phyloP scores from a whole-genome alignment of 1,140 invertebrate genomes.

The Spodoptera litura region DNA sequence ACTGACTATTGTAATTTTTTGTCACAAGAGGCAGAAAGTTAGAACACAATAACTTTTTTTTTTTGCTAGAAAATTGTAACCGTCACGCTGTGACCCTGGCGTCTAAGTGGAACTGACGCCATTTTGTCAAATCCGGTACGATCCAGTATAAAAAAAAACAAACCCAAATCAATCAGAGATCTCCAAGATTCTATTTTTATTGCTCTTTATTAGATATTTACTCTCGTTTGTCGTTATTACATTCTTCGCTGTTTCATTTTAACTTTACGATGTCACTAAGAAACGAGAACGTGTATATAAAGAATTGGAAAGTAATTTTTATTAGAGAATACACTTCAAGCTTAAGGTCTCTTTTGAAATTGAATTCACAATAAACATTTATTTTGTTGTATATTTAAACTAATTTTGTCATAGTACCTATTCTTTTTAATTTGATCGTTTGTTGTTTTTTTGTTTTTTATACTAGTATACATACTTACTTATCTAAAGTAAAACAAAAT shows the following conservation, averaged over 20 bases:
- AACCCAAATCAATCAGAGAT: constrained; percentile 42
- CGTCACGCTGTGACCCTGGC: not conserved
- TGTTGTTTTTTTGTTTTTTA: too few relatives aligned
- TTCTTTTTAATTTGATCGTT: too few relatives aligned
- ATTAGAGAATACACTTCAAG: too few relatives aligned
- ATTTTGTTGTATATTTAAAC: too few relatives aligned
- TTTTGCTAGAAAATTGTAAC: not conserved
- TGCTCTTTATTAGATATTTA: constrained; percentile 39
- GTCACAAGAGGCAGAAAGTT: not conserved
- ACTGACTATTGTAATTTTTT: not conserved
- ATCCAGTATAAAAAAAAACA: constrained; percentile 21
- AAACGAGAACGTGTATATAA: not conserved
- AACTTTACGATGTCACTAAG: constrained; percentile 22
- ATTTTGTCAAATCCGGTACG: constrained; percentile 33
- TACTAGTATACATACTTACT: too few relatives aligned
- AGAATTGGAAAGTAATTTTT: not conserved
- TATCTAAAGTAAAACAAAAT: too few relatives aligned
- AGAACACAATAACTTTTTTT: not conserved
- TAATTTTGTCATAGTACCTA: too few relatives aligned
- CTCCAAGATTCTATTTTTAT: constrained; percentile 39
- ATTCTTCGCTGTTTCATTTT: constrained; percentile 23
- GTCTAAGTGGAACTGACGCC: not conserved
- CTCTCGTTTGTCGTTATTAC: constrained; percentile 28
- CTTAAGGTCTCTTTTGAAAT: too few relatives aligned
- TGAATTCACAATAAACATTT: too few relatives aligned